Evolutionary conservation across 2,797 vertebrate species (phyloP), one percentile per base, ranked within the genome.

Genomic region (Diplodus puntazzo): DNA sequence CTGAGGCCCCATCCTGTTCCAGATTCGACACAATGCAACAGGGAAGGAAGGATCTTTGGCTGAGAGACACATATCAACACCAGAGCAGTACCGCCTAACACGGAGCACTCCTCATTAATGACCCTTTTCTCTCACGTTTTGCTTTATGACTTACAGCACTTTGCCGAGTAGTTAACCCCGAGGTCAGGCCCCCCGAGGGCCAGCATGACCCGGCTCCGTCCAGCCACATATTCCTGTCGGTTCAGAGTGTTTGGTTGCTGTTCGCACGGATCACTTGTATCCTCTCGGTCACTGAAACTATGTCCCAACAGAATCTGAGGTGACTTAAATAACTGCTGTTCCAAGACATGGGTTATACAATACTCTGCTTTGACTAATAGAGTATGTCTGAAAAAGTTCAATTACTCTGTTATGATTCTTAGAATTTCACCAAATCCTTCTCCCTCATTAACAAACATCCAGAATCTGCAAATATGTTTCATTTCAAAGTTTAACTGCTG

Each of bases 91-190:
- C 58, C 48, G 61, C 66, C 54, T 1, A 73, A 77, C 66, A 79
- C 62, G 9, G 4, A 80, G 58, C 7, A 8, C 48, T 58, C 27
- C 53, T 62, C 58, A 70, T 80, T 88, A 79, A 85, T 69, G 70
- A 68, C 59, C 50, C 68, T 80, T 84, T 80, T 81, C 81, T 78
- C 75, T 75, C 71, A 70, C 58, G 2, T 89, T 89, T 75, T 69
- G 57, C 52, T 89, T 88, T 88, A 89, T 87, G 86, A 79, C 85
- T 77, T 85, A 60, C 21, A 77, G 76, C 90, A 87, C 89, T 87
- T 82, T 84, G 75, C 74, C 60, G 55, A 83, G 87, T 72, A 77
- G 84, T 88, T 91, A 83, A 91, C 80, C 84, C 64, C 2, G 61
- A 73, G 88, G 87, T 90, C 86, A 82, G 75, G 45, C 53, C 54